Evolutionary conservation across 2,888 invertebrate genomes (phyloP).

Genomic region (Eupithecia subumbrata): DNA sequence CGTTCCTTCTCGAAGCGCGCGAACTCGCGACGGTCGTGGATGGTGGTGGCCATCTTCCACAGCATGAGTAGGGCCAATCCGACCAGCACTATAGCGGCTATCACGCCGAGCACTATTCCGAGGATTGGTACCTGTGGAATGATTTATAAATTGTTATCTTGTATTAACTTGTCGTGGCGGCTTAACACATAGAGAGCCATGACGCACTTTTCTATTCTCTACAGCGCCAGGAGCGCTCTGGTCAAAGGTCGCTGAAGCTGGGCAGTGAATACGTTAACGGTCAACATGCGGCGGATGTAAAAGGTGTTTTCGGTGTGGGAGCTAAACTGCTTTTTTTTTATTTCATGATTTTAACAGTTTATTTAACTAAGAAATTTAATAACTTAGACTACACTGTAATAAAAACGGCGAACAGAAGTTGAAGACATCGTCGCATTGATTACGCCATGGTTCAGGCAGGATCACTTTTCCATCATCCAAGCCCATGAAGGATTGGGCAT

Average conservation of each 20-base stretch:
- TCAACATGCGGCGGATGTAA: not conserved
- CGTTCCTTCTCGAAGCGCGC: conserved; percentile 99
- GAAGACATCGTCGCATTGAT: not conserved
- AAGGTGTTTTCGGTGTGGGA: not conserved
- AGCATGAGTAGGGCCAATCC: conserved; percentile 96
- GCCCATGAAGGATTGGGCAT: not conserved
- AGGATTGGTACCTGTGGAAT: conserved; percentile 86
- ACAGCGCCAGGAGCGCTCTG: too few relatives aligned
- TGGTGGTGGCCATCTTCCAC: conserved; percentile 98
- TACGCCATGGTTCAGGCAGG: not conserved
- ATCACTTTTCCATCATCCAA: not conserved
- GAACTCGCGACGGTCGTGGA: conserved; percentile 98
- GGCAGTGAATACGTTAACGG: too few relatives aligned
- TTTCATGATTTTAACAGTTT: too few relatives aligned
- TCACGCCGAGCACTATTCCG: conserved; percentile 96
- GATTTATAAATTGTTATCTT: not conserved
- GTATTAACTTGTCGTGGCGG: not conserved
- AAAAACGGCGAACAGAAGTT: too few relatives aligned
- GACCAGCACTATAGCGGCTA: conserved; percentile 97
- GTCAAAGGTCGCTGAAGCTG: too few relatives aligned
- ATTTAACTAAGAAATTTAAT: too few relatives aligned
- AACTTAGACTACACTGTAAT: too few relatives aligned
- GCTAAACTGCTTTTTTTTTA: too few relatives aligned
- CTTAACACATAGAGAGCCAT: too few relatives aligned
- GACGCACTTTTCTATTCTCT: too few relatives aligned